These are phyloP conservation scores for Empidonax traillii DNA, from an alignment of 2,113 vertebrate species.

Conservation along the genomic window DNA sequence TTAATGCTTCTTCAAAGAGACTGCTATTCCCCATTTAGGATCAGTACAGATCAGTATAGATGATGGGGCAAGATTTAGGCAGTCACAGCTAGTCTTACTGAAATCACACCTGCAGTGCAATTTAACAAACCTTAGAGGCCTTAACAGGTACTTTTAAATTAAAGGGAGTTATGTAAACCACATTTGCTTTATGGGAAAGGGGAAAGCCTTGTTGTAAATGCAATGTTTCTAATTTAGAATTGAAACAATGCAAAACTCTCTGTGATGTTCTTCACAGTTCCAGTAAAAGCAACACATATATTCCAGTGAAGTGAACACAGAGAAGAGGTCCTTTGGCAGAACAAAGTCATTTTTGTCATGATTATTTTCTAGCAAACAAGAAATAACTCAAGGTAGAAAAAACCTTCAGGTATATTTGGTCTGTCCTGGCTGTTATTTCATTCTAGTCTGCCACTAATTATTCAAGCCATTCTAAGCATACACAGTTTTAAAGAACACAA, in stretches of 20 bases:
- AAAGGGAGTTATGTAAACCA: not conserved
- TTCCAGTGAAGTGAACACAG: not conserved
- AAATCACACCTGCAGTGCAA: not conserved
- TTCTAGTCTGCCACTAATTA: not conserved
- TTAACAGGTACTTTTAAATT: not conserved
- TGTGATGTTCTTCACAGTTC: not conserved
- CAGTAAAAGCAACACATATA: not conserved
- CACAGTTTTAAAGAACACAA: not conserved
- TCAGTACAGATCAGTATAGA: not conserved
- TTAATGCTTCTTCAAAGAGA: not conserved
- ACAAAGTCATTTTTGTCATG: not conserved
- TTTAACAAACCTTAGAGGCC: not conserved
- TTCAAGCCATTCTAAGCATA: not conserved
- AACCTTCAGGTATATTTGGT: not conserved
- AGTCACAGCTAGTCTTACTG: not conserved
- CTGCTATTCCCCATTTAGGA: not conserved
- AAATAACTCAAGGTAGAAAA: not conserved
- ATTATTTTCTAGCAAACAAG: not conserved
- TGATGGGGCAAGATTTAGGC: not conserved
- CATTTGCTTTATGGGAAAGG: not conserved
- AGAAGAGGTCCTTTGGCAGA: not conserved
- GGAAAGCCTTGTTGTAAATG: not conserved
- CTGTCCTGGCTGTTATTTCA: not conserved
- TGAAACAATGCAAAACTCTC: not conserved
- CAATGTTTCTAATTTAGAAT: not conserved